These are phyloP conservation scores for Neopipo cinnamomea DNA, from an alignment of 2,113 vertebrate genomes.

Conservation along the genomic window DNA sequence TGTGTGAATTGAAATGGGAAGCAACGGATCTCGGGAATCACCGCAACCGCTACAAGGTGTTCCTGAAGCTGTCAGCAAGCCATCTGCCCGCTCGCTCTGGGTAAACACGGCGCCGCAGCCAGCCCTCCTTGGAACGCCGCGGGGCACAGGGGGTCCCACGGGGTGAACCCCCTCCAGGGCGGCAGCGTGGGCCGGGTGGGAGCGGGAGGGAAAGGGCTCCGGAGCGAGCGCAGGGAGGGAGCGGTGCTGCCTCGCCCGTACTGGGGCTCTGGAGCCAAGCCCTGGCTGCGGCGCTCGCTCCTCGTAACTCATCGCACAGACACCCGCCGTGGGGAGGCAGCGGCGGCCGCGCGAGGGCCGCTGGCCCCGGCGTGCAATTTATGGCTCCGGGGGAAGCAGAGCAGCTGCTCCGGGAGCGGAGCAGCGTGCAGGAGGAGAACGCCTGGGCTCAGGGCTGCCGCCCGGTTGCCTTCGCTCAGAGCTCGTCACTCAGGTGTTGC, in stretches of 20 bases:
- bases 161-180: neutral
- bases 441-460: neutral
- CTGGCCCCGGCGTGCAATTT: neutral
- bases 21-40: conserved; percentile 49
- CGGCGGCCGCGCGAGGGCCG: neutral
- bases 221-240: neutral
- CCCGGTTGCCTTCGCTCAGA: rapidly evolving
- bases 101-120: neutral
- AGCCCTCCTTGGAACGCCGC: neutral
- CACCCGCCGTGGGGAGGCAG: neutral
- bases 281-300: conserved; percentile 8
- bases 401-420: neutral
- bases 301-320: conserved; percentile 37
- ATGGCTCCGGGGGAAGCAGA: neutral
- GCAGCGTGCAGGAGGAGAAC: neutral
- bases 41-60: conserved; percentile 66
- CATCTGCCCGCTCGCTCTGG: conserved; percentile 40
- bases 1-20: conserved; percentile 71
- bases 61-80: conserved; percentile 69
- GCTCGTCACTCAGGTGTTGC: neutral
- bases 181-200: neutral
- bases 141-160: rapidly evolving
- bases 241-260: rapidly evolving
- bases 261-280: neutral
- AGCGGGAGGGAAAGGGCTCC: neutral